Base-by-base conservation (phyloP, 2,888 invertebrate species). In the Tuta absoluta region DNA sequence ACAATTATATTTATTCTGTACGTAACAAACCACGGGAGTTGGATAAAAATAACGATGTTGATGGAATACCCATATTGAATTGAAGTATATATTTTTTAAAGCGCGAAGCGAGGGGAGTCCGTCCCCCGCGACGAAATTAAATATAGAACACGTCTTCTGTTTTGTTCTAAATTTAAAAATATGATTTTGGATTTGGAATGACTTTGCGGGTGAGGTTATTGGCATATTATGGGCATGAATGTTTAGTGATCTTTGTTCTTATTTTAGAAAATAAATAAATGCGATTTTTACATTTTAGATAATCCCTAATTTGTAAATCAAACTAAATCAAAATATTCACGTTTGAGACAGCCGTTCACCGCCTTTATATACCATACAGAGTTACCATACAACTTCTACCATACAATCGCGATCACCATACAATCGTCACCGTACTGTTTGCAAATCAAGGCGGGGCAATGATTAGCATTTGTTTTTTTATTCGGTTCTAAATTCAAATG, bases 391-490 rank as follows among this genome's bases (percentile, higher is more conserved):
- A 63, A 56, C 28, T 33, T 24, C 19, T 28, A 58, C 19, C 65
- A 66, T 61, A 65, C 65, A 65, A 66, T 74, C 66, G 76, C 67
- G 75, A 89, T 91, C 90, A 87, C 75, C 89, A 90, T 90, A 90
- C 89, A 90, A 90, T 89, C 83, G 87, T 82, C 82, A 85, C 79
- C 72, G 81, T 80, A 80, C 86, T 86, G 89, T 88, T 87, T 89
- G 89, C 90, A 90, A 90, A 89, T 90, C 85, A 85, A 82, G 81
- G 78, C 76, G 76, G 75, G 72, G 71, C 82, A 81, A 65, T 68
- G 80, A 87, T 87, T 87, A 87, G 82, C 83, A 84, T 79, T 77
- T 78, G 80, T 37, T 67, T 76, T 72, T 75, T 73, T 76, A 81
- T 80, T 76, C 76, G 72, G 78, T 82, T 84, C 84, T 79, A 83